These are phyloP conservation scores for Misgurnus mizolepis DNA, from an alignment of 2,113 vertebrate species.

Conservation along the genomic window DNA sequence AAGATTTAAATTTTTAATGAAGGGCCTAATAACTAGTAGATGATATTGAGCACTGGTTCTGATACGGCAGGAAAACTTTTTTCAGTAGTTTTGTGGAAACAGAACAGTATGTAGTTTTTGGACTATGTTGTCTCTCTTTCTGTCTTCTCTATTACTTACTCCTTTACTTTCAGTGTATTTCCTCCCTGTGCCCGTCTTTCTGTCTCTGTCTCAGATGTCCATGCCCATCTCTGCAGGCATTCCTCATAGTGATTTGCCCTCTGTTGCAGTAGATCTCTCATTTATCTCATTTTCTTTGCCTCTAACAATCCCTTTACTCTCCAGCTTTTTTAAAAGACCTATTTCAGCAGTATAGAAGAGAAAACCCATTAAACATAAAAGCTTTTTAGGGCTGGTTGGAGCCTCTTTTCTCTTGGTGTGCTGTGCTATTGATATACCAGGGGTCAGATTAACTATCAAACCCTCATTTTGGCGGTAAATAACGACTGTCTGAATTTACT, in stretches of 20 bases:
- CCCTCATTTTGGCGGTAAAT: too few species aligned
- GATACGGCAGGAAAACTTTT: too few species aligned
- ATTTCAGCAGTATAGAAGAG: background rate
- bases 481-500: too few species aligned
- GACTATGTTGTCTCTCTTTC: background rate
- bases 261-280: constrained; percentile 10
- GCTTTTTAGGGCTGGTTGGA: background rate
- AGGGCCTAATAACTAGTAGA: too few species aligned
- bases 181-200: background rate
- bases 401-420: background rate
- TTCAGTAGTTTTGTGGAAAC: too few species aligned
- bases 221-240: background rate
- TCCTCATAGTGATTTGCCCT: constrained; percentile 26
- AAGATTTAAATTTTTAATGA: too few species aligned
- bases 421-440: too few species aligned
- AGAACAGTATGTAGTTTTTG: too few species aligned
- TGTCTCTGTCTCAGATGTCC: background rate
- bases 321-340: background rate
- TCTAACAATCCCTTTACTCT: background rate
- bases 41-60: too few species aligned
- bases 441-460: too few species aligned
- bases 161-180: background rate
- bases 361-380: constrained; percentile 6
- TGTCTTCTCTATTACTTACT: background rate
- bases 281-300: constrained; percentile 20